These are phyloP conservation scores for Acropora yongei DNA, from an alignment of 64 coral and sea anemone genomes.

Conservation along the genomic window DNA sequence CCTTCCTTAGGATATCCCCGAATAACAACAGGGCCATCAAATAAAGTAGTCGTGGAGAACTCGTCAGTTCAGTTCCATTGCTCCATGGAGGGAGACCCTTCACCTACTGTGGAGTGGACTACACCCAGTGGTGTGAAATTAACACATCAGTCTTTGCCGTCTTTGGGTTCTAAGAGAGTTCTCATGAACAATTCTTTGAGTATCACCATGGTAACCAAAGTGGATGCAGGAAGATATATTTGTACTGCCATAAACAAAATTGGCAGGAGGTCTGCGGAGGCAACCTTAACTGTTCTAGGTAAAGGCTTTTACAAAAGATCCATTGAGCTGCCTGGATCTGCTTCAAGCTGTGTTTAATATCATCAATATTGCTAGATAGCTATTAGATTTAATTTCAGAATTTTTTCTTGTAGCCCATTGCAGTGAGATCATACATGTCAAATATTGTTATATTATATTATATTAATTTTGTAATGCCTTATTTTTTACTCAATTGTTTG, in stretches of 20 bases:
- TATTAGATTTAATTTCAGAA: too few species aligned
- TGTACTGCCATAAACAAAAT: conserved; percentile 71
- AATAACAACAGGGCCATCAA: conserved; percentile 15
- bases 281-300: conserved; percentile 39
- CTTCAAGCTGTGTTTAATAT: too few species aligned
- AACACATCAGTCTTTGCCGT: neutral
- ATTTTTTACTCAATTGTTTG: too few species aligned
- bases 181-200: conserved; percentile 76
- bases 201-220: conserved; percentile 49
- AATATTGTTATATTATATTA: too few species aligned
- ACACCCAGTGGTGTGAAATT: conserved; percentile 51
- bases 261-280: conserved; percentile 33
- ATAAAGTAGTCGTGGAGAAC: conserved; percentile 45
- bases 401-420: too few species aligned
- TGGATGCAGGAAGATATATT: conserved; percentile 67
- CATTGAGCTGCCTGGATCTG: too few species aligned
- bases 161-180: conserved; percentile 35
- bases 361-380: too few species aligned
- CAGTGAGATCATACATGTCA: too few species aligned
- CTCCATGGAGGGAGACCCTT: conserved; percentile 51
- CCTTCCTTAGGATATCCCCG: conserved; percentile 47
- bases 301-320: neutral
- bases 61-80: conserved; percentile 36
- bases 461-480: too few species aligned
- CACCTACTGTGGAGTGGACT: conserved; percentile 61